A percentile compares a stretch with the other conserved stretches of the same genome.
Conservation (phyloP, 2,888 invertebrate genomes). For the Acleris literana region DNA sequence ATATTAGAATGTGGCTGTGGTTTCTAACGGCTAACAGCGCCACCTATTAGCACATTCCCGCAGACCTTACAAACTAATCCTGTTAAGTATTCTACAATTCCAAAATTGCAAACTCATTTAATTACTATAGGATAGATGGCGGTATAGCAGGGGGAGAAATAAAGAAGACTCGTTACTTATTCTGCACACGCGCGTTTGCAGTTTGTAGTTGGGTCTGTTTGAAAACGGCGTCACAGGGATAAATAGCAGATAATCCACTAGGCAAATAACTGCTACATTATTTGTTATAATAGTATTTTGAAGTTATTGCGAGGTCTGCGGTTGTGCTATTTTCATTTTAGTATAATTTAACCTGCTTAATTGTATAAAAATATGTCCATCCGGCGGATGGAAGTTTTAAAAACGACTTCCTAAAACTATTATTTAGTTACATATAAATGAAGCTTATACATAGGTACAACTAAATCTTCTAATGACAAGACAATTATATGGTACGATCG, state of each 20-base stretch:
- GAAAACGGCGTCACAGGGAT: constrained; percentile 9
- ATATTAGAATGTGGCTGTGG: too few species aligned
- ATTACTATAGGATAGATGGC: constrained; percentile 35
- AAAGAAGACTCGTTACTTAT: constrained; percentile 31
- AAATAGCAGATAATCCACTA: constrained; percentile 5
- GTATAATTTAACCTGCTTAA: too few species aligned
- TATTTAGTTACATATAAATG: too few species aligned
- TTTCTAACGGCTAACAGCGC: too few species aligned
- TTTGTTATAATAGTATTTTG: neutral
- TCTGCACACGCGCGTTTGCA: constrained; percentile 41
- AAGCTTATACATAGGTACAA: too few species aligned
- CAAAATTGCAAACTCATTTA: constrained; percentile 10
- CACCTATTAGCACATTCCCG: too few species aligned
- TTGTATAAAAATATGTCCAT: too few species aligned
- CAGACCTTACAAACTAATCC: neutral
- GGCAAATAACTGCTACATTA: neutral
- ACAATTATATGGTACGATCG: too few species aligned
- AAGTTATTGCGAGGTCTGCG: neutral
- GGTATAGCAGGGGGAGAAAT: constrained; percentile 26
- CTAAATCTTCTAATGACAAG: too few species aligned
- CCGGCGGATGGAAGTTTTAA: too few species aligned
- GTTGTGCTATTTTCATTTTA: neutral
- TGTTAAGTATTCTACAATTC: neutral
- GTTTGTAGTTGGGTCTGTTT: constrained; percentile 38
- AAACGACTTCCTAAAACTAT: too few species aligned